phyloP scores from a whole-genome alignment of 2,113 vertebrate genomes.

The Podiceps cristatus region DNA sequence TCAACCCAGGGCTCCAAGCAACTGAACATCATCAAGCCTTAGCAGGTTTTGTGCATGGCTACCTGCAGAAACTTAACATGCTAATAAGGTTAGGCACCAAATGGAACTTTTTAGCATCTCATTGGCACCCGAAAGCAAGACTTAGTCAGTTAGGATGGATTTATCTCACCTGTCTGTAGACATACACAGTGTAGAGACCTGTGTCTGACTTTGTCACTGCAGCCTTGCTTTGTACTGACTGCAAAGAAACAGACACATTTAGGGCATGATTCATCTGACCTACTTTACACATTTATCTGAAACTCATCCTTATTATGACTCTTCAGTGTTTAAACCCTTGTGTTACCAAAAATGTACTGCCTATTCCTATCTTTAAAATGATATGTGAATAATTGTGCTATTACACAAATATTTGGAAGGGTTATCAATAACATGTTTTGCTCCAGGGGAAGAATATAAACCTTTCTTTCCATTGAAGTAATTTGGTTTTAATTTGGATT shows the following conservation, averaged over 20 bases:
- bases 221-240: neutral
- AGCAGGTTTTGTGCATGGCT: rapidly evolving
- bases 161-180: neutral
- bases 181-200: neutral
- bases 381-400: neutral
- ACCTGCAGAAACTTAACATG: neutral
- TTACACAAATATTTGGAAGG: neutral
- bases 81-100: neutral
- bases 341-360: neutral
- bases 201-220: neutral
- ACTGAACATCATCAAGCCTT: neutral
- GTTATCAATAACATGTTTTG: neutral
- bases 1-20: neutral
- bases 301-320: neutral
- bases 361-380: neutral
- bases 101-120: neutral
- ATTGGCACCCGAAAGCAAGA: neutral
- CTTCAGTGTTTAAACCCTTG: neutral
- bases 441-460: too few relatives aligned
- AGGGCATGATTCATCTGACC: conserved; percentile 17
- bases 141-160: neutral
- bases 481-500: neutral
- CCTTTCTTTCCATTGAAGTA: neutral
- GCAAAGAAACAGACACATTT: neutral
- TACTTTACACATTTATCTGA: neutral